A percentile compares a stretch with the other conserved stretches of the same genome.
Evolutionary conservation across 2,113 vertebrate genomes (phyloP).

Genomic region (Silurus asotus): DNA sequence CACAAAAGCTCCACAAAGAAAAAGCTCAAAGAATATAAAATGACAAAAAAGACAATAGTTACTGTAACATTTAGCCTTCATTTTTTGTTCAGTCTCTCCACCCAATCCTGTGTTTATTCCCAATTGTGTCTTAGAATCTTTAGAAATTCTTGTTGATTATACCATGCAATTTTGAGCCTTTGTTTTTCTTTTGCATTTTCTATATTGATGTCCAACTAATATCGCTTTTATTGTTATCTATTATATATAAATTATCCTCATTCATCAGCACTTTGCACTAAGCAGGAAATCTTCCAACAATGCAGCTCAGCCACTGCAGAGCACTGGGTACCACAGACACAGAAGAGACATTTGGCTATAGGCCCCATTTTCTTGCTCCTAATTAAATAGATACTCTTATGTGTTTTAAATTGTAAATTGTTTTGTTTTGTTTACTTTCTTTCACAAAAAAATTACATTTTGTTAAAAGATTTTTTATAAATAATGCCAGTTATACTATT

Average conservation of each 20-base stretch:
- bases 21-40: background rate
- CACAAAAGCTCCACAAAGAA: background rate
- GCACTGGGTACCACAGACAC: background rate
- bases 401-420: background rate
- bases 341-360: background rate
- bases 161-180: background rate
- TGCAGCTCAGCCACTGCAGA: background rate
- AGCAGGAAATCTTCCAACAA: background rate
- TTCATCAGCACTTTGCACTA: background rate
- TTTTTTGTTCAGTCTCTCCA: background rate
- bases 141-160: background rate
- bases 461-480: slow-evolving; percentile 8
- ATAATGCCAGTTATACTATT: background rate
- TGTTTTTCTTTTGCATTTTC: background rate
- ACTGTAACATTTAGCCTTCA: background rate
- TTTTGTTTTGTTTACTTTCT: background rate
- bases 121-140: background rate
- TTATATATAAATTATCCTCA: background rate
- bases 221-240: background rate
- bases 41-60: background rate
- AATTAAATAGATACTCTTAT: background rate
- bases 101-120: background rate
- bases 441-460: background rate
- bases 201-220: background rate
- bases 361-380: background rate